Base-by-base conservation (phyloP, 2,113 vertebrate genomes). In the Hippocampus guttulatus region DNA sequence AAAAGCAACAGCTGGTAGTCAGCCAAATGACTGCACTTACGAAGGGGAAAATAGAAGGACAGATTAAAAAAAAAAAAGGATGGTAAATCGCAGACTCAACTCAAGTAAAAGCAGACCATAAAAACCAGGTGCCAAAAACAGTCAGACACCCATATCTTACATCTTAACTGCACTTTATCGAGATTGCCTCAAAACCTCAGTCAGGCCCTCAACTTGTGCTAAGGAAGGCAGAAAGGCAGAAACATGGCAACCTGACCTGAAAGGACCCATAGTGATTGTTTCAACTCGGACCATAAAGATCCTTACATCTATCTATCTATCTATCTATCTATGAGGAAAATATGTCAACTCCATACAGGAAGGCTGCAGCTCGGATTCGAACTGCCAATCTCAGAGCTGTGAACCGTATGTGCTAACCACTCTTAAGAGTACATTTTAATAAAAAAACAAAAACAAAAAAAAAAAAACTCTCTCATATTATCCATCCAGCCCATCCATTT, bases 1-100 rank as follows among this genome's bases (percentile, higher is more conserved):
- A 71, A 60, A 69, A 69, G 65, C 77, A 87, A 88, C 87, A 89
- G 88, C 89, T 90, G 89, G 83, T 85, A 69, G 74, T 49, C 49
- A 69, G 78, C 84, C 85, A 81, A 73, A 81, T 10, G 11, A 75
- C 84, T 73, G 70, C 73, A 79, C 77, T 90, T 90, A 88, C 76
- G 72, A 71, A 80, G 76, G 63, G 75, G 69, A 83, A 85, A 88
- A 83, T 84, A 77, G 77, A 83, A 80, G 78, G 65, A 70, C 80
- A 66, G 55, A 77, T 69, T 76, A 69, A 74, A 82, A 74, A 67
- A 33, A 33, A 33, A 52, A 75, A 71, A 75, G 38, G 68, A 60
- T 55, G 74, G 67, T 64, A 73, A 49, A 77, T 57, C 11, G 45
- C 4, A 73, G 71, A 38, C 33, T 38, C 33, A 38, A 23, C 72